phyloP scores from a whole-genome alignment of 2,113 vertebrate genomes.

The human region DNA sequence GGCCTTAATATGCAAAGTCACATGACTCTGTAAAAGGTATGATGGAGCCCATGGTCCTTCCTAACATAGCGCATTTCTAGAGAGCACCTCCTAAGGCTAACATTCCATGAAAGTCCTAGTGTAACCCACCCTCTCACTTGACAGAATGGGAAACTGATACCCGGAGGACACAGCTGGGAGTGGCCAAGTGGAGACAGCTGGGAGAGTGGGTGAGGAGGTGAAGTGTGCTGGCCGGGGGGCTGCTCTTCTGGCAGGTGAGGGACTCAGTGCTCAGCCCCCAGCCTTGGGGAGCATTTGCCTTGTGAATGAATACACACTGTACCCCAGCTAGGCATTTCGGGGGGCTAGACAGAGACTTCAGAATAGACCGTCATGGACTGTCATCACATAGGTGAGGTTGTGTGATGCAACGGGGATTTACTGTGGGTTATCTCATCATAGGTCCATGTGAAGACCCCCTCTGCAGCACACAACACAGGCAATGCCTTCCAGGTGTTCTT shows the following conservation, averaged over 20 bases:
- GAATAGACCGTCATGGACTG: not conserved
- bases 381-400: rapidly evolving
- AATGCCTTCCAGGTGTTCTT: rapidly evolving
- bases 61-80: rapidly evolving
- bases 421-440: rapidly evolving
- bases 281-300: not conserved
- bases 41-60: rapidly evolving
- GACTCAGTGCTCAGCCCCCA: rapidly evolving
- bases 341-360: not conserved
- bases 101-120: too few species aligned
- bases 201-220: not conserved
- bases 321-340: rapidly evolving
- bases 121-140: not conserved
- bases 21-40: rapidly evolving
- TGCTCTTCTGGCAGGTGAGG: rapidly evolving
- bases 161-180: not conserved
- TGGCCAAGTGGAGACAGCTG: rapidly evolving
- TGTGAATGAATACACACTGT: rapidly evolving
- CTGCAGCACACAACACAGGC: rapidly evolving
- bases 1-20: not conserved
- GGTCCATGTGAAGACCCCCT: too few species aligned
- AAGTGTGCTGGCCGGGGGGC: rapidly evolving
- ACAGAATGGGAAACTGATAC: not conserved
- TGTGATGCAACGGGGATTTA: rapidly evolving
- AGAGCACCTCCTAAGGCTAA: rapidly evolving